Evolutionary conservation across 2,797 vertebrate species (phyloP).

Genomic region (Tenualosa thibaudeaui): DNA sequence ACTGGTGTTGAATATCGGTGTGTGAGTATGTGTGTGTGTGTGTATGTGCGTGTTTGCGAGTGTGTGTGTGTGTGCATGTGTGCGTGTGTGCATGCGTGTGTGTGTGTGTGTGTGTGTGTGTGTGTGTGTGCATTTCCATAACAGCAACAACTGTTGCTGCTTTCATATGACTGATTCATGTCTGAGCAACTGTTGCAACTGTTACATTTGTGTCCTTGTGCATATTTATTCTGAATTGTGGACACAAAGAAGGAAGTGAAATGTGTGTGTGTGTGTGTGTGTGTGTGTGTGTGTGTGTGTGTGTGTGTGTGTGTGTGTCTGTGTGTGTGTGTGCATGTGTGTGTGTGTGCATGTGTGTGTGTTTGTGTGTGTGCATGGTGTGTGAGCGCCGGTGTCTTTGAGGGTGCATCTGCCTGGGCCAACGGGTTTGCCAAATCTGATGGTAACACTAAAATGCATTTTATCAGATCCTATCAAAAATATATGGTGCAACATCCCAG

Average conservation of each 20-base stretch:
- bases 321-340: background rate
- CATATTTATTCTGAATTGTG: too few relatives aligned
- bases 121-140: too few relatives aligned
- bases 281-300: background rate
- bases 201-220: too few relatives aligned
- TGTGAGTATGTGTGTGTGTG: background rate
- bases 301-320: background rate
- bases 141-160: too few relatives aligned
- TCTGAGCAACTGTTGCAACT: too few relatives aligned
- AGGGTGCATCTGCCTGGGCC: background rate
- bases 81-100: background rate
- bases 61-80: background rate
- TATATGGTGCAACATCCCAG: background rate
- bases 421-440: background rate
- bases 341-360: too few relatives aligned
- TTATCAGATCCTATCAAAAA: constrained; percentile 21
- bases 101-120: background rate
- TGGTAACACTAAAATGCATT: constrained; percentile 18
- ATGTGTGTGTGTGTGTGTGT: background rate
- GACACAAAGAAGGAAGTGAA: too few relatives aligned
- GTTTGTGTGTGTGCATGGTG: background rate
- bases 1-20: constrained; percentile 4
- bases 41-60: background rate
- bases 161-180: too few relatives aligned
- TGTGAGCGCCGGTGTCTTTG: background rate